phyloP scores from a whole-genome alignment of 2,797 vertebrate species.

The Carduelis carduelis region DNA sequence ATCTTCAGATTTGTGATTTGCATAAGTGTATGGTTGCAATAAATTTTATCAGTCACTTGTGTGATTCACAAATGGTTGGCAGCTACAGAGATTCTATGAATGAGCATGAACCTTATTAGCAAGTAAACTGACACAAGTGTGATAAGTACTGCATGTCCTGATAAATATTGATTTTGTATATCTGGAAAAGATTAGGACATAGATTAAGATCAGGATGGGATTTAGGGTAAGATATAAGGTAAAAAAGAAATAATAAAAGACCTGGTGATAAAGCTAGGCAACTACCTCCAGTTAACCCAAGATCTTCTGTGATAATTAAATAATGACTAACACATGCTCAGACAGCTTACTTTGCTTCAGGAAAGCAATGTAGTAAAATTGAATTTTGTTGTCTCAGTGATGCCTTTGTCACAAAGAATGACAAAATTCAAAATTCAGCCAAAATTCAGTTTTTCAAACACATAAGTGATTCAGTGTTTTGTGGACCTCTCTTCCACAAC shows the following conservation, averaged over 20 bases:
- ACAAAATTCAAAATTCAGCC: not conserved
- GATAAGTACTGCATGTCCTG: not conserved
- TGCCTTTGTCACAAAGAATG: not conserved
- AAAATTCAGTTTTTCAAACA: not conserved
- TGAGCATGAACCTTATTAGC: not conserved
- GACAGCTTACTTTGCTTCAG: not conserved
- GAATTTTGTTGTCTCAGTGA: not conserved
- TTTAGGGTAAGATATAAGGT: not conserved
- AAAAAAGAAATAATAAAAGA: not conserved
- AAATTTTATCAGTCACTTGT: not conserved
- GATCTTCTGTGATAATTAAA: not conserved
- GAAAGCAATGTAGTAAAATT: not conserved
- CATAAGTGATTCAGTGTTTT: not conserved
- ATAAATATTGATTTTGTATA: not conserved
- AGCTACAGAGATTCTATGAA: not conserved
- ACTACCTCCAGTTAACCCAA: not conserved
- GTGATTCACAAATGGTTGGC: not conserved
- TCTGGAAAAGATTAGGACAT: not conserved
- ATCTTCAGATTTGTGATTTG: not conserved
- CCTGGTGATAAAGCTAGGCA: not conserved
- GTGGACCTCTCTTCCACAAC: not conserved
- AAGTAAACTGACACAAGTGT: not conserved
- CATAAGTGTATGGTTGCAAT: not conserved
- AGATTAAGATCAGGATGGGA: not conserved
- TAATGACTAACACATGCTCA: not conserved